Evolutionary conservation across 2,113 vertebrate genomes (phyloP).

Genomic region (Coptodon rendalli): DNA sequence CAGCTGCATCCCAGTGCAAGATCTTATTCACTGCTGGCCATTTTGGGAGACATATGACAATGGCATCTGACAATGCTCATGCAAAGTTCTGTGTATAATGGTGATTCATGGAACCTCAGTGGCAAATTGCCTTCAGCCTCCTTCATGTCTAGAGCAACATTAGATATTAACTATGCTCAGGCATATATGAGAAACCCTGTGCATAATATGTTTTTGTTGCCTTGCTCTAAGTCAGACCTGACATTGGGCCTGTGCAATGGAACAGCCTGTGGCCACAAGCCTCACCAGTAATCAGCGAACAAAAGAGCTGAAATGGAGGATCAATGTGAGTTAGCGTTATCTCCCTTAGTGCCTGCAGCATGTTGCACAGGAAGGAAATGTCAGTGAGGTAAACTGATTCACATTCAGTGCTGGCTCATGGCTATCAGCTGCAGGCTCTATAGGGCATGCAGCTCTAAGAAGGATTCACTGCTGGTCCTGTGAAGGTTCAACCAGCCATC

Average conservation of each 20-base stretch:
- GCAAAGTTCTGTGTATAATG: background rate
- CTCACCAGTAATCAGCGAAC: slow-evolving; percentile 37
- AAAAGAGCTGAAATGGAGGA: slow-evolving; percentile 48
- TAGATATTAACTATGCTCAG: slow-evolving; percentile 17
- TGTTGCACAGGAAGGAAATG: slow-evolving; percentile 13
- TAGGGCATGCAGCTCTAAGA: background rate
- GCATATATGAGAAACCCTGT: slow-evolving; percentile 17
- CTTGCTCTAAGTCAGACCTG: slow-evolving; percentile 44
- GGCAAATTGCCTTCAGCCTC: slow-evolving; percentile 6
- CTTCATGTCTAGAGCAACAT: slow-evolving; percentile 23
- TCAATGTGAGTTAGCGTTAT: slow-evolving; percentile 61
- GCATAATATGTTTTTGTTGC: slow-evolving; percentile 6
- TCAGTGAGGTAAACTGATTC: slow-evolving; percentile 25
- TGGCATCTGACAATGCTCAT: background rate
- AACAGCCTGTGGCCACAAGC: slow-evolving; percentile 30
- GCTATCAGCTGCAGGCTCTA: background rate
- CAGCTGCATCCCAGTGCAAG: background rate
- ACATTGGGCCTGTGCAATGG: slow-evolving; percentile 38
- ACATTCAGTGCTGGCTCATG: slow-evolving; percentile 1
- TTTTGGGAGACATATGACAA: background rate
- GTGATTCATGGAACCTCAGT: slow-evolving; percentile 13
- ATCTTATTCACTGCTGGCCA: background rate
- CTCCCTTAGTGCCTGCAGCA: slow-evolving; percentile 25
- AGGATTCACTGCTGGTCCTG: background rate
- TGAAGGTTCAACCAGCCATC: background rate